Evolutionary conservation across 2,113 vertebrate genomes (phyloP).

Genomic region (Pseudorhombus dupliciocellatus): DNA sequence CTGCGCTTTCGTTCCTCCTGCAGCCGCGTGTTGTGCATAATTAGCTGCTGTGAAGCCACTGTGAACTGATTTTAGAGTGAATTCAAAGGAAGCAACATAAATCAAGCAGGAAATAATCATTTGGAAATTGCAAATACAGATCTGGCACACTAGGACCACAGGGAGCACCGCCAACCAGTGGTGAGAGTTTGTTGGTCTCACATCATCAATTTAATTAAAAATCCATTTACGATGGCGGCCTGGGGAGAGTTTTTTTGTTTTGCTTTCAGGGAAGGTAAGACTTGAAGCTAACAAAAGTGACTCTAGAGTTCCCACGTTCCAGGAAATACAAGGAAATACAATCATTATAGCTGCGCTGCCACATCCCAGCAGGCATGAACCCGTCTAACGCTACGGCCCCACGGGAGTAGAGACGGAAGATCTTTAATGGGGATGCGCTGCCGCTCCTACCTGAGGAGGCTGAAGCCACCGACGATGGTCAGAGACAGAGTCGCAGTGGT

Average conservation of each 20-base stretch:
- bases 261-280: constrained; percentile 41
- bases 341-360: constrained; percentile 38
- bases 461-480: constrained; percentile 26
- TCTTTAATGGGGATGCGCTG: constrained; percentile 42
- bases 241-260: constrained; percentile 50
- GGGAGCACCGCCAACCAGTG: constrained; percentile 71
- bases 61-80: constrained; percentile 46
- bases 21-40: constrained; percentile 10
- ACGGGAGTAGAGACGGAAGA: constrained; percentile 8
- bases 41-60: constrained; percentile 23
- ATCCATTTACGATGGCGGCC: constrained; percentile 68
- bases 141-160: constrained; percentile 64
- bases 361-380: constrained; percentile 35
- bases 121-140: constrained; percentile 65
- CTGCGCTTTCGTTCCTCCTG: constrained; percentile 34
- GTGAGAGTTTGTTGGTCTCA: constrained; percentile 73
- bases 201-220: constrained; percentile 80
- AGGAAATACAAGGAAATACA: constrained; percentile 43
- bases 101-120: constrained; percentile 72
- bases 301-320: constrained; percentile 32
- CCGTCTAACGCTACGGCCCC: constrained; percentile 24
- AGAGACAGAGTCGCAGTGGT: constrained; percentile 33
- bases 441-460: constrained; percentile 43
- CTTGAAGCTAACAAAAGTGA: constrained; percentile 60
- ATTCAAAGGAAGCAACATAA: constrained; percentile 66